phyloP scores from a whole-genome alignment of 1,140 invertebrate species.

The Leptonema lineaticorne region DNA sequence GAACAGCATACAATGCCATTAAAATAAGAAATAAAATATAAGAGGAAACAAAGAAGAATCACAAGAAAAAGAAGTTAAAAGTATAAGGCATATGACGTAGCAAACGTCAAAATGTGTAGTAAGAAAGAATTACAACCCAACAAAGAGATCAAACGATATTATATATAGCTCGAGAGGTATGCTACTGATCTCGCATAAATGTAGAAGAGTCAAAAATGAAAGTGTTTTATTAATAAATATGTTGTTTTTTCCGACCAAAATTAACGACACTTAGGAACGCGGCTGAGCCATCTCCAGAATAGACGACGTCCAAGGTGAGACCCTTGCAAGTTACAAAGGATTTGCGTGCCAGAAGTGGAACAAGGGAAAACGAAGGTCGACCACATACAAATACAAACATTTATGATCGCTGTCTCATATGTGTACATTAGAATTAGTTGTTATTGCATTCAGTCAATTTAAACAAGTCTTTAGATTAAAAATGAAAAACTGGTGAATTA shows the following conservation, averaged over 20 bases:
- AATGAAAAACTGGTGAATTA: too few relatives aligned
- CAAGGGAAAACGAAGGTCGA: constrained; percentile 6
- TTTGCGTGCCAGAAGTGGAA: not conserved
- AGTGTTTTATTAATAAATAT: constrained; percentile 1
- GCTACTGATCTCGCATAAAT: too few relatives aligned
- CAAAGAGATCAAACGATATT: constrained; percentile 4
- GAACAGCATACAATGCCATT: too few relatives aligned
- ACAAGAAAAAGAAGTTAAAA: not conserved
- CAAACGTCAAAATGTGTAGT: not conserved
- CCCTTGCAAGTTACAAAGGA: not conserved
- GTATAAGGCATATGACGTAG: not conserved
- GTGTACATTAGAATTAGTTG: too few relatives aligned
- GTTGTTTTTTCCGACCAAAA: not conserved
- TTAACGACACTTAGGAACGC: not conserved
- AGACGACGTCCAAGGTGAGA: constrained; percentile 7
- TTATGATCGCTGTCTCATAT: too few relatives aligned
- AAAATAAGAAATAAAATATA: too few relatives aligned
- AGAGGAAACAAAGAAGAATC: not conserved
- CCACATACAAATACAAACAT: not conserved
- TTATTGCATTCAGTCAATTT: too few relatives aligned
- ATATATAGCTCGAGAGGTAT: too few relatives aligned
- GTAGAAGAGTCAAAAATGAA: not conserved
- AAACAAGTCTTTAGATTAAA: too few relatives aligned
- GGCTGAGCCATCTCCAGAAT: not conserved
- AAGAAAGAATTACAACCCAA: not conserved